Percentiles rank a stretch among this genome's conserved stretches.
phyloP scores from a whole-genome alignment of 2,113 vertebrate species.

The Siniperca knerii region DNA sequence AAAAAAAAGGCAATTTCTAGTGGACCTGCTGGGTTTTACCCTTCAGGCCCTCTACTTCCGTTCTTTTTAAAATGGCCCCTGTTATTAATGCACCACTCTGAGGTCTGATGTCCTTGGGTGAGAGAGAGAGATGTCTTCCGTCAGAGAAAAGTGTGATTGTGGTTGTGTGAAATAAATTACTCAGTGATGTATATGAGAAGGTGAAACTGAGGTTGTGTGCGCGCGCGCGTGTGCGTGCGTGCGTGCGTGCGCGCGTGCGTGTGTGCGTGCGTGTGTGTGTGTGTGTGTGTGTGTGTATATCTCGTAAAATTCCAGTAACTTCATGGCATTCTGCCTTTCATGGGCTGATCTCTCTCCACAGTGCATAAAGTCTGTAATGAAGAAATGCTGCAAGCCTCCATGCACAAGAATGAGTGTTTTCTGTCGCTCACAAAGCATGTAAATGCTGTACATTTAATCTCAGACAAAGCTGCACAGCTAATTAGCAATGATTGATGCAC shows the following conservation, averaged over 20 bases:
- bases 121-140: constrained; percentile 29
- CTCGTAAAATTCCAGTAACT: constrained; percentile 20
- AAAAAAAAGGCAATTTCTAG: constrained; percentile 17
- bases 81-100: constrained; percentile 51
- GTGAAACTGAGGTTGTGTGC: constrained; percentile 43
- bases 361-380: constrained; percentile 14
- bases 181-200: constrained; percentile 39
- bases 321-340: constrained; percentile 32
- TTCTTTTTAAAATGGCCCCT: constrained; percentile 50
- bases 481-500: constrained; percentile 42
- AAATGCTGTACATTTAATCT: constrained; percentile 10
- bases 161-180: constrained; percentile 53
- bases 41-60: constrained; percentile 45
- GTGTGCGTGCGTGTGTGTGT: neutral
- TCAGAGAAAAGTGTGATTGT: constrained; percentile 41
- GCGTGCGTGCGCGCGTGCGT: neutral
- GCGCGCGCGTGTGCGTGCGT: neutral
- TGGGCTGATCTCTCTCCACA: constrained; percentile 5
- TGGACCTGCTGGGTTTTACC: constrained; percentile 34
- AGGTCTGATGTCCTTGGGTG: constrained; percentile 61
- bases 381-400: constrained; percentile 15
- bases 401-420: neutral
- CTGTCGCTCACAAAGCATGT: constrained; percentile 8
- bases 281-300: constrained; percentile 18
- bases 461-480: constrained; percentile 37